These are phyloP conservation scores for Athene noctua DNA, from an alignment of 2,113 vertebrate species.

Conservation along the genomic window DNA sequence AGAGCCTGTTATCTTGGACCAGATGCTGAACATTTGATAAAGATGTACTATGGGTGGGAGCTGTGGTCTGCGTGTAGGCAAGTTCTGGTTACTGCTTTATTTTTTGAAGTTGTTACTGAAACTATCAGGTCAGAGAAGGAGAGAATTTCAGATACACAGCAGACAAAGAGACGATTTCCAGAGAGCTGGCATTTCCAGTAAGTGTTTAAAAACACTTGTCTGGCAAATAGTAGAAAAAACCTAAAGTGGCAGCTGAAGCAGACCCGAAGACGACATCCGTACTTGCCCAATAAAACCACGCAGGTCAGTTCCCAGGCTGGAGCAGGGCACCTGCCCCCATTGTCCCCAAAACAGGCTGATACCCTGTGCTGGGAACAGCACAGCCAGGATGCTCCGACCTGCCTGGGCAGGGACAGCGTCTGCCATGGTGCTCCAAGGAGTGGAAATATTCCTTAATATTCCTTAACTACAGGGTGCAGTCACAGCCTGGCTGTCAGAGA, in stretches of 20 bases:
- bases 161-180: neutral
- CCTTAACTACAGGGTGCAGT: accelerated
- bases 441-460: accelerated
- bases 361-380: neutral
- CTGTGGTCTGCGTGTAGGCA: neutral
- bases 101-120: neutral
- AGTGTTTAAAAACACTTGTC: neutral
- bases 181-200: neutral
- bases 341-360: neutral
- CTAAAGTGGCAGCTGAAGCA: neutral
- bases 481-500: too few species aligned
- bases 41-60: neutral
- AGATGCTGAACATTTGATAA: neutral
- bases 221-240: neutral
- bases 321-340: neutral
- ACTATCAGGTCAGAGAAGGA: neutral
- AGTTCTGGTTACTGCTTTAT: neutral
- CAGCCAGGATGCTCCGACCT: neutral
- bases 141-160: neutral
- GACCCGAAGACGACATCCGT: too few species aligned
- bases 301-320: too few species aligned
- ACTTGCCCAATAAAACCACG: neutral
- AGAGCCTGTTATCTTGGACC: neutral
- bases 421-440: accelerated
- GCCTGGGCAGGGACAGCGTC: too few species aligned